A percentile compares a stretch with the other conserved stretches of the same genome.
These are phyloP conservation scores for Synanthedon vespiformis DNA, from an alignment of 2,888 invertebrate genomes.

Conservation along the genomic window DNA sequence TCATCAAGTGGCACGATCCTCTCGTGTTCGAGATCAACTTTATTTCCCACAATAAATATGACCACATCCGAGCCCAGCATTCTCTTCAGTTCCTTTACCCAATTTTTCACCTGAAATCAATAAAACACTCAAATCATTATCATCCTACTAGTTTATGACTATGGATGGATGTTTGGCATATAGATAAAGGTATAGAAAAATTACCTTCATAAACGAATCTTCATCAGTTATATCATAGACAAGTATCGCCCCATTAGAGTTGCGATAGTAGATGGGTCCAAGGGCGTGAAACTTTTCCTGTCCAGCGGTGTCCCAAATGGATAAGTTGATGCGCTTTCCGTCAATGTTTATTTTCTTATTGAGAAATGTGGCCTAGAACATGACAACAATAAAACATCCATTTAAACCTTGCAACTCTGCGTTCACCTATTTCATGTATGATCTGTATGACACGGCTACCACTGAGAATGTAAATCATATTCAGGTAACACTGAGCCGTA, in stretches of 20 bases:
- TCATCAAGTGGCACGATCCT: conserved; percentile 86
- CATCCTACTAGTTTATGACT: too few species aligned
- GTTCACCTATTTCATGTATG: too few species aligned
- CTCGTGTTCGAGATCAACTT: conserved; percentile 94
- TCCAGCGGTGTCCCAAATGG: conserved; percentile 99
- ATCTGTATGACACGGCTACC: too few species aligned
- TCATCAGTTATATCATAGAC: conserved; percentile 99
- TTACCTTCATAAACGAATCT: conserved; percentile 93
- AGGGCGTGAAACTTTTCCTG: conserved; percentile 97
- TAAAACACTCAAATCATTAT: neutral
- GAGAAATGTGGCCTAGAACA: conserved; percentile 91
- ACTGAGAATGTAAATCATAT: too few species aligned
- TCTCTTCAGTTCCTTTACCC: conserved; percentile 97
- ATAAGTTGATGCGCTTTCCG: conserved; percentile 88
- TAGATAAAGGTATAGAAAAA: neutral
- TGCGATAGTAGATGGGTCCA: conserved; percentile 97
- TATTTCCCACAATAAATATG: conserved; percentile 95
- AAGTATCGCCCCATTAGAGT: conserved; percentile 96
- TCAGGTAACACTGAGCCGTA: too few species aligned
- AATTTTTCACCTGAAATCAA: conserved; percentile 87
- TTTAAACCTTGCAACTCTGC: too few species aligned
- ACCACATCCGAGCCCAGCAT: conserved; percentile 95
- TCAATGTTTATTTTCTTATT: conserved; percentile 93
- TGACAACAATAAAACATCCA: too few species aligned
- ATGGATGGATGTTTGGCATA: neutral